Percentiles rank a stretch among this genome's conserved stretches.
Evolutionary conservation across 35 echinoderm and acorn worm genomes (phyloP).

Genomic region (Hemicentrotus pulcherrimus): DNA sequence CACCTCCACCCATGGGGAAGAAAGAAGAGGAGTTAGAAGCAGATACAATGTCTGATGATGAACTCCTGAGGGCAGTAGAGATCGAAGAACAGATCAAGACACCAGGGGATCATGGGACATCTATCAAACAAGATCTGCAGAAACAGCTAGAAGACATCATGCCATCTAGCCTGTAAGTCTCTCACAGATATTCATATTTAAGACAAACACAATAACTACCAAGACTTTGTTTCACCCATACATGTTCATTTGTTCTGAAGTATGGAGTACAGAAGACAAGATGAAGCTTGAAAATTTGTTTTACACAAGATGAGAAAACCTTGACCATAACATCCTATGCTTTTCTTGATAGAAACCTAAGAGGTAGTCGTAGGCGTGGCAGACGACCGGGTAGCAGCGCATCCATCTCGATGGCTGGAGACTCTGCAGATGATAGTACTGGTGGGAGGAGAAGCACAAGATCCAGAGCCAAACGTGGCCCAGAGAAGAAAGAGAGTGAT

Average conservation of each 20-base stretch:
- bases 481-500: neutral
- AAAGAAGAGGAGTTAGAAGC: neutral
- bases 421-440: neutral
- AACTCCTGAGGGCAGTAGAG: constrained; percentile 75
- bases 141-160: constrained; percentile 88
- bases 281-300: too few species aligned
- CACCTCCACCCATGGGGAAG: constrained; percentile 7
- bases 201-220: too few species aligned
- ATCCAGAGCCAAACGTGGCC: constrained; percentile 37
- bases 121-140: constrained; percentile 82
- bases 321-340: neutral
- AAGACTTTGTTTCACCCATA: too few species aligned
- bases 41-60: constrained; percentile 64
- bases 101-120: constrained; percentile 52
- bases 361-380: constrained; percentile 54
- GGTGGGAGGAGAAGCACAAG: constrained; percentile 55
- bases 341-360: constrained; percentile 49
- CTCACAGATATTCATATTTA: neutral
- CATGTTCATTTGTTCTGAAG: too few species aligned
- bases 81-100: constrained; percentile 58
- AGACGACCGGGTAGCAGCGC: constrained; percentile 52
- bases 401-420: neutral
- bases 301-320: too few species aligned
- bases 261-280: too few species aligned
- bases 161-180: constrained; percentile 81